Conservation (phyloP, 2,113 vertebrate genomes). For the Vanacampus margaritifer region DNA sequence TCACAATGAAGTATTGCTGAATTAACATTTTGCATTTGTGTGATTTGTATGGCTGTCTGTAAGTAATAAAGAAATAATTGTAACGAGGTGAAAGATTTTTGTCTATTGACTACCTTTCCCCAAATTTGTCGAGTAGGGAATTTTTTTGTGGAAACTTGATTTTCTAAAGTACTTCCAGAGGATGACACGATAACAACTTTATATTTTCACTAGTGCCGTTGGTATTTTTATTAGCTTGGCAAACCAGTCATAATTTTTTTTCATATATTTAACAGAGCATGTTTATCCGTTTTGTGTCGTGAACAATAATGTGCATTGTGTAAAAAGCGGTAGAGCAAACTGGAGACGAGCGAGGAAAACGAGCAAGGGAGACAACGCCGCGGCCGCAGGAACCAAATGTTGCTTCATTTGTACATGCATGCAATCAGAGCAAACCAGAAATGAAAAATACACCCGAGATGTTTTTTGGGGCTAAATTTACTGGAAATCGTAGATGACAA, state of each 20-base stretch:
- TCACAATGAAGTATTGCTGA: not conserved
- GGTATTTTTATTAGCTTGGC: constrained; percentile 67
- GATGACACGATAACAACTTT: constrained; percentile 31
- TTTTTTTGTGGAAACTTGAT: not conserved
- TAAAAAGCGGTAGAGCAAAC: constrained; percentile 37
- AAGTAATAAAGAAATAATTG: not conserved
- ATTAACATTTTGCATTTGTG: not conserved
- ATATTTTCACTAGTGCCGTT: constrained; percentile 70
- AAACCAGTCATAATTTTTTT: constrained; percentile 28
- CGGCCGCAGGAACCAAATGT: constrained; percentile 72
- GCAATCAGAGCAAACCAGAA: constrained; percentile 70
- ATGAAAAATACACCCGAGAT: constrained; percentile 53
- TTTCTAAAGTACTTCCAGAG: not conserved
- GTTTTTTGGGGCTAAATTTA: constrained; percentile 57
- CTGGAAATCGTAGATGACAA: constrained; percentile 72
- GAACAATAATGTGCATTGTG: constrained; percentile 68
- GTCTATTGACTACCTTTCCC: not conserved
- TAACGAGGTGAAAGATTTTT: not conserved
- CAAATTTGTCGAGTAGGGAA: not conserved
- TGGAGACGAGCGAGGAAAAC: constrained; percentile 30
- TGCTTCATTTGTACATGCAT: constrained; percentile 68
- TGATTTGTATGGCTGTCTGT: not conserved
- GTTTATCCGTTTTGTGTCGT: constrained; percentile 43
- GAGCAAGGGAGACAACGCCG: constrained; percentile 34
- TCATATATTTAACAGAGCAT: constrained; percentile 29